Evolutionary conservation across 2,113 vertebrate genomes (phyloP).

Genomic region (Paracanthobrama guichenoti): DNA sequence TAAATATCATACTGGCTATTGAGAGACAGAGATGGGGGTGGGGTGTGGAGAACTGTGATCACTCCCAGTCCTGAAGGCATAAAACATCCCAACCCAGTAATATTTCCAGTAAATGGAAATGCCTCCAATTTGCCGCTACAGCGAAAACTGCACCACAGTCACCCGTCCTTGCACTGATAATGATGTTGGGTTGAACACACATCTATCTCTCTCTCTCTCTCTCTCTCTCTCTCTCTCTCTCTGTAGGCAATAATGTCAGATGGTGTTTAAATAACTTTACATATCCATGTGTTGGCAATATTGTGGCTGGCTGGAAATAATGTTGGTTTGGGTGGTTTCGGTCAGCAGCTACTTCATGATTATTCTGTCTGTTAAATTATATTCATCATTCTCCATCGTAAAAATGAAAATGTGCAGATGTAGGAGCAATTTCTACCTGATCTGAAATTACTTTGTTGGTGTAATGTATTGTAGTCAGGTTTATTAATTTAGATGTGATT

Average conservation of each 20-base stretch:
- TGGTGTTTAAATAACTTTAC: slow-evolving; percentile 39
- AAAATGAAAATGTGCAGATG: background rate
- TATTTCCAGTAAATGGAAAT: slow-evolving; percentile 69
- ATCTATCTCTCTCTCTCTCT: slow-evolving; percentile 52
- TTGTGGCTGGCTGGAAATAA: slow-evolving; percentile 13
- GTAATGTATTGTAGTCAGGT: background rate
- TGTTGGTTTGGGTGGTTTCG: background rate
- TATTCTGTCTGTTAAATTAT: slow-evolving; percentile 8
- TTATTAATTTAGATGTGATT: background rate
- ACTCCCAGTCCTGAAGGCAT: slow-evolving; percentile 47
- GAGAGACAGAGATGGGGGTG: background rate
- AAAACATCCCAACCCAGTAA: slow-evolving; percentile 43
- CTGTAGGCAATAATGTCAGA: slow-evolving; percentile 50
- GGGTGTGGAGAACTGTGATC: slow-evolving; percentile 17
- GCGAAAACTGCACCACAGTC: slow-evolving; percentile 62
- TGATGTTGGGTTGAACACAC: slow-evolving; percentile 51
- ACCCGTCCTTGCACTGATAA: slow-evolving; percentile 53
- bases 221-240: slow-evolving; percentile 63
- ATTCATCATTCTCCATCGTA: background rate
- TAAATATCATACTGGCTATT: slow-evolving; percentile 38
- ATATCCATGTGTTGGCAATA: slow-evolving; percentile 37
- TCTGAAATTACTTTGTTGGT: background rate
- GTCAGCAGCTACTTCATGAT: slow-evolving; percentile 6
- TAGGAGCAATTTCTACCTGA: background rate
- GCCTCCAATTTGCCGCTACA: slow-evolving; percentile 68